Base-by-base conservation (phyloP, 2,797 vertebrate genomes). In the Tauraco hartlaubi region DNA sequence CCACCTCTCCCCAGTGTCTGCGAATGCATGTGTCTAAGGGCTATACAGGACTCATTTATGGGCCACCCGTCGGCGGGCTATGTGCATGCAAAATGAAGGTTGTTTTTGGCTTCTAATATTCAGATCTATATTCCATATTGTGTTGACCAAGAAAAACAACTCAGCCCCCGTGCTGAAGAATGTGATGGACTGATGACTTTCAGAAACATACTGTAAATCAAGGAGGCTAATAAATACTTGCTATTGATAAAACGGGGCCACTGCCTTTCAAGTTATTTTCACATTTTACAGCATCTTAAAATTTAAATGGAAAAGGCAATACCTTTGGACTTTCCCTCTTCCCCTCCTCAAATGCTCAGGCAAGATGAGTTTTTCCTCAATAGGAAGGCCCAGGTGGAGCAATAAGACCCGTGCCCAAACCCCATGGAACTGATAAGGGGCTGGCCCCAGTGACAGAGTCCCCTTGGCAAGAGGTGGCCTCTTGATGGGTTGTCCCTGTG, bases 71-170 rank as follows among this genome's bases (percentile, higher is more conserved):
- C n/a, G 74, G 86, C 43, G 95, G 96, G 88, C 48, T 94, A 68
- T 96, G 93, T 97, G 94, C 96, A 97, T 97, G 95, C 96, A 96
- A 97, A 96, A 95, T 96, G 96, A 97, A 97, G 96, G 96, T 94
- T 96, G 95, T 97, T 90, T 96, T 96, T 97, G 96, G 96, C 96
- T 97, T 96, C 95, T 96, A 88, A 92, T 97, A 96, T 62, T 94
- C 37, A 64, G 88, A 92, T 94, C 95, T 96, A 96, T 96, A 96
- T 96, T 96, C 91, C 95, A 90, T 96, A 95, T 95, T 96, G 95
- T 95, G 95, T 95, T 96, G 93, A 96, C 74, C 94, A 90, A 96
- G 96, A 92, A 95, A 94, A 93, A 84, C 90, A 86, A 92, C 88
- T 93, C 96, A 95, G 95, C 96, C 88, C 88, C 83, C 0, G 96